phyloP scores from a whole-genome alignment of 2,888 invertebrate genomes.

The Parapristionchus giblindavisi region DNA sequence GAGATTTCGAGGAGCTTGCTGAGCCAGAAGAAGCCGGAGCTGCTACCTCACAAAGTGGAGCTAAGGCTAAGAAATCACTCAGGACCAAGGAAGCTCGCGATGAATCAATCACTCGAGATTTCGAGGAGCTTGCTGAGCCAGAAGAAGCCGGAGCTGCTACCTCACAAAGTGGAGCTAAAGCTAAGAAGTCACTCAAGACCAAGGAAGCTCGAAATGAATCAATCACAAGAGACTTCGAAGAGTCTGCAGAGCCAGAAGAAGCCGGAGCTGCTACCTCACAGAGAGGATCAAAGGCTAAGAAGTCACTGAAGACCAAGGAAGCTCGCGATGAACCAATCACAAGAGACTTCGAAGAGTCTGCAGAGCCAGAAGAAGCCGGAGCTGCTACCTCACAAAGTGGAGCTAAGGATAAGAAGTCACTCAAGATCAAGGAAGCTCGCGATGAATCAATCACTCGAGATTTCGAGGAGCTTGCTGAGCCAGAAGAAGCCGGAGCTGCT shows the following conservation, averaged over 20 bases:
- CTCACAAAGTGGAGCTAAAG: not conserved
- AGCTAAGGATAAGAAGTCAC: not conserved
- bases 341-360: not conserved
- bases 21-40: not conserved
- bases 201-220: not conserved
- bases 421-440: not conserved
- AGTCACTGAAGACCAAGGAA: not conserved
- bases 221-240: not conserved
- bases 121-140: not conserved
- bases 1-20: not conserved
- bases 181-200: not conserved
- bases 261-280: not conserved
- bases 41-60: not conserved
- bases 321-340: not conserved
- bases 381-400: not conserved
- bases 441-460: not conserved
- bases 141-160: not conserved
- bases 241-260: not conserved
- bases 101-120: not conserved
- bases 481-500: not conserved
- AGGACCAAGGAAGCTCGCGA: not conserved
- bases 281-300: not conserved
- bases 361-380: not conserved
- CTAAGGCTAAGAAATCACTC: not conserved
- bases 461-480: conserved; percentile 24